Percentiles rank a stretch among this genome's conserved stretches.
Conservation (phyloP, 1,140 invertebrate genomes). For the Myzus persicae region DNA sequence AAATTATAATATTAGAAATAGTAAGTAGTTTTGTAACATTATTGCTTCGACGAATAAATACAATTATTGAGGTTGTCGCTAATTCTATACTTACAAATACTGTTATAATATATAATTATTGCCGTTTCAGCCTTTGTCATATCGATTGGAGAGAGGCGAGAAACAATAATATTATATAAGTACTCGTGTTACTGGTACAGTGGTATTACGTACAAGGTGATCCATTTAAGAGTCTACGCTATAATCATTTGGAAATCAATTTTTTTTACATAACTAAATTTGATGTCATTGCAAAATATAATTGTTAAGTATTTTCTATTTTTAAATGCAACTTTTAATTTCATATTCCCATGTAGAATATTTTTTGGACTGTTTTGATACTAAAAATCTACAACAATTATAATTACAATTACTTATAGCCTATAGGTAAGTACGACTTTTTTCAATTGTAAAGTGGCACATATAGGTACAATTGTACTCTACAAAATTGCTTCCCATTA, state of each 20-base stretch:
- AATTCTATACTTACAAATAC: neutral
- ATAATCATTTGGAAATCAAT: neutral
- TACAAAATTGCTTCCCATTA: no score
- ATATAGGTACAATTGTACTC: no score
- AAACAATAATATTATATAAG: neutral
- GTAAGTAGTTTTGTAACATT: neutral
- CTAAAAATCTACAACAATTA: neutral
- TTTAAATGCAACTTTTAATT: no score
- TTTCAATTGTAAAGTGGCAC: no score
- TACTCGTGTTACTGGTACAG: neutral
- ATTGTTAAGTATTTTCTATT: no score
- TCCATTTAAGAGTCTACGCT: neutral
- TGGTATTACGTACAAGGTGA: neutral
- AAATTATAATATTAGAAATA: neutral
- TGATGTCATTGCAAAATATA: neutral
- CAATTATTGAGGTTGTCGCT: neutral
- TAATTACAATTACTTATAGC: no score
- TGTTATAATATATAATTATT: neutral
- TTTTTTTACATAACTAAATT: neutral
- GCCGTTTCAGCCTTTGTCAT: neutral
- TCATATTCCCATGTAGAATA: neutral
- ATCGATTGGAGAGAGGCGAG: neutral
- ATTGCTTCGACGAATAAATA: neutral
- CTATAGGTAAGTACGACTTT: no score
- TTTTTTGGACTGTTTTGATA: neutral